Base-by-base conservation (phyloP, 2,113 vertebrate genomes). In the Paramisgurnus dabryanus region DNA sequence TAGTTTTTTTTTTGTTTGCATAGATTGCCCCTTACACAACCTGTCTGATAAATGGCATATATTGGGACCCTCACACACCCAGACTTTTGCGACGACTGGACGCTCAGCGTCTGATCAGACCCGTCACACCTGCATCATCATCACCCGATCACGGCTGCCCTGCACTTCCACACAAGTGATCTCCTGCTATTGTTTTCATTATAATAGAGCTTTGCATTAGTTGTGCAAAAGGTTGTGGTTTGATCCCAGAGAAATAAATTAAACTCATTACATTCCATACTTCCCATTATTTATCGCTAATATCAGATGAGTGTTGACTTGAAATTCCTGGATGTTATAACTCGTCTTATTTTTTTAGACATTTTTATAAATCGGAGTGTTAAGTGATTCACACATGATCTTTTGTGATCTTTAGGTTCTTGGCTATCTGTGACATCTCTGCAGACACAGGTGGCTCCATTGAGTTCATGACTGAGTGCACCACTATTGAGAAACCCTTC, bases 381-480 rank as follows among this genome's bases (percentile, higher is more conserved):
- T 49, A 49, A 49, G 10, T 11, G 2, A 10, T 49, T 4, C 18
- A 18, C 13, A 5, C 40, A 27, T 71, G 8, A 27, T 40, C 13
- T 4, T 40, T 9, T 70, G 17, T 67, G 50, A 8, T 57, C 60
- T 5, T 1, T 89, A 99, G 98, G 84, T 91, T 99, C 70, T 82
- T 99, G 87, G 97, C 97, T 18, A 98, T 99, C 84, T 98, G 98
- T 71, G 98, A 99, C 91, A 99, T 99, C 85, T 99, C 98, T 27
- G 97, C 97, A 0, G 98, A 99, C 80, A 91, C 95, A 0, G 96
- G 95, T 43, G 98, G 98, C 64, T 99, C 98, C 6, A 99, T 99
- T 84, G 96, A 95, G 87, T 99, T 99, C 88, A 98, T 98, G 98
- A 98, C 93, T 0, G 96, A 96, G 55, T 99, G 96, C 80, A 99